Conservation (phyloP, 2,797 vertebrate genomes). For the Anomalospiza imberbis region DNA sequence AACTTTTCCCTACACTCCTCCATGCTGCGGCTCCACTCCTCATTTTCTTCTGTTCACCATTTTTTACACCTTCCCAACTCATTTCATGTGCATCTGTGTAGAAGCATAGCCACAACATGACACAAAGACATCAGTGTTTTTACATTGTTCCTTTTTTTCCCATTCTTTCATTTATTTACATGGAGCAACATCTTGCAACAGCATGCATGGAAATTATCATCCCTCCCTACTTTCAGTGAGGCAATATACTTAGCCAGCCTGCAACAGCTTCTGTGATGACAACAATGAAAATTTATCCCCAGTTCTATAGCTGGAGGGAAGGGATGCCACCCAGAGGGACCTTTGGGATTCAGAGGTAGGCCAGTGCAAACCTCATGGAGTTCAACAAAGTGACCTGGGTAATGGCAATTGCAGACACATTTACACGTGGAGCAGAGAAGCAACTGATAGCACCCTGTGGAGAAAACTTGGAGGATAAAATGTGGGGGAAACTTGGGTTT, state of each 20-base stretch:
- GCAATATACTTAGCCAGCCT: neutral
- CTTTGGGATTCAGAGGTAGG: neutral
- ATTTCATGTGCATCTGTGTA: neutral
- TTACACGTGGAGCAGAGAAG: neutral
- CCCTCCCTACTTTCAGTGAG: neutral
- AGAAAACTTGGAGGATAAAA: neutral
- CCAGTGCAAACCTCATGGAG: neutral
- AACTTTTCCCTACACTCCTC: neutral
- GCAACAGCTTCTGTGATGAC: neutral
- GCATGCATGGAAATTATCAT: neutral
- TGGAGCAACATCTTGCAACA: neutral
- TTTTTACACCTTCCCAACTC: neutral
- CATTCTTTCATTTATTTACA: neutral
- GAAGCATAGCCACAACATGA: neutral
- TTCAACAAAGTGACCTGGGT: neutral
- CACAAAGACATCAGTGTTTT: neutral
- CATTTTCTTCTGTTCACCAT: neutral
- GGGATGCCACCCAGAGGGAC: neutral
- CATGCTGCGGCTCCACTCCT: neutral
- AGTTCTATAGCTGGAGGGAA: neutral
- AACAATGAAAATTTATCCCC: neutral
- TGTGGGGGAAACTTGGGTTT: neutral
- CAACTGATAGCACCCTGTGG: rapidly evolving
- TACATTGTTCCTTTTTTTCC: neutral
- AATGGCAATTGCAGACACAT: neutral